Base-by-base conservation (phyloP, 2,888 invertebrate genomes). In the Notodonta ziczac region DNA sequence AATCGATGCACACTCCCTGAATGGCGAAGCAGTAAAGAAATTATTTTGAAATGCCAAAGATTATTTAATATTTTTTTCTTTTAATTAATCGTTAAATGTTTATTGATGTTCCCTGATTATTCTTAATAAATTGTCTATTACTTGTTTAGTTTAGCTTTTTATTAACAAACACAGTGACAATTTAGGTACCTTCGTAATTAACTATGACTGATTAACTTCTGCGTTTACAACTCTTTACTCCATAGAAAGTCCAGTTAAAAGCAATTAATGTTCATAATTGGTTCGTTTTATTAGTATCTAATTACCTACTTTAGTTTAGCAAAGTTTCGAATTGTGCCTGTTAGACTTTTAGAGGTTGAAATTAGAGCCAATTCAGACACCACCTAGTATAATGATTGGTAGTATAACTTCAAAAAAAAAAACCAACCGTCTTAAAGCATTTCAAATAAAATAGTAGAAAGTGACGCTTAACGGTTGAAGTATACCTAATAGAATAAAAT, bases 1-100 rank as follows among this genome's bases (percentile, higher is more conserved):
- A 86, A 63, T 86, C 87, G 0, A 75, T 70, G 69, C 68, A 69
- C 51, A 82, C 80, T 0, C 55, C 63, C 8, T 78, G 61, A 68
- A 5, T 7, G 7, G 32, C 2, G 32, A 32, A 0, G 52, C 51
- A 16, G 9, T 51, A 10, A 24, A 32, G 50, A 16, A 14, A 50
- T 9, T 16, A 46, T 16, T 9, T 50, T 46, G 50, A 53, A 52
- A 62, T 65, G 62, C 58, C 63, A 61, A 67, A 61, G 59, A 52
- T 58, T 64, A 57, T 52, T 60, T 62, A 62, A 55, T 66, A 24
- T 24, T 24, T 24, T 66, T 57, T 60, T 65, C 62, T 72, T 70
- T 54, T 57, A 50, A 50, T 50, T 46, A 46, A 46, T 50, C 16
- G 16, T 16, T 50, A 16, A 16, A 16, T 16, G 9, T 16, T 50